Evolutionary conservation across 2,888 invertebrate species (phyloP), one percentile per base, ranked within the genome.

Genomic region (Microplitis manilae): DNA sequence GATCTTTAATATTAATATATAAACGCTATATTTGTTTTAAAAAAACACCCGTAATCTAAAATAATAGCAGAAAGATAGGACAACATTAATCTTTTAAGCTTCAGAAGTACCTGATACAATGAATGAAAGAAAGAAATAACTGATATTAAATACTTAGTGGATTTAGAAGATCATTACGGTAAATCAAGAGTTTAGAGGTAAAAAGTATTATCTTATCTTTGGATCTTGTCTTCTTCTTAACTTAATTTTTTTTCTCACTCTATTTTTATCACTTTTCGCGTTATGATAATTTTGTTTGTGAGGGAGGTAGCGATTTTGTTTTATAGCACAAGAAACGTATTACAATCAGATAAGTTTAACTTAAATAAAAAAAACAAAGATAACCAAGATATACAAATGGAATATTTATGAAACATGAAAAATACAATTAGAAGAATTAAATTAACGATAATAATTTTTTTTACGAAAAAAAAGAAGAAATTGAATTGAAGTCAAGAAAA

Each of bases 31-130:
- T 39, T 62, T 20, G 20, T 39, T 39, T 15, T 2, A 41, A 15
- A n/a, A 50, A 20, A 20, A 20, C 5, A 41, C 41, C 41, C 41
- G 13, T 9, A 50, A 50, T 13, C 7, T 6, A 50, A 50, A 50
- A 50, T 39, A 17, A 64, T 40, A 40, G 62, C n/a, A 64, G 8
- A 30, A 71, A 15, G 61, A 68, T 41, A 15, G 17, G n/a, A 64
- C 64, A 64, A 39, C 15, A 61, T 50, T 64, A 70, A 50, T 50
- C 13, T 78, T 77, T 79, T 79, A 41, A 79, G 68, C 78, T 77
- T 62, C 75, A 80, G 75, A 75, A 77, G 73, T 73, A 73, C 20
- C 64, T 41, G 72, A 50, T 62, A 39, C 68, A 59, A 64, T 68
- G 61, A 9, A 13, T 74, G 73, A 13, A 67, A 64, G 73, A 13